These are phyloP conservation scores for Rhodeus uyekii DNA, from an alignment of 2,797 vertebrate genomes.

Conservation along the genomic window DNA sequence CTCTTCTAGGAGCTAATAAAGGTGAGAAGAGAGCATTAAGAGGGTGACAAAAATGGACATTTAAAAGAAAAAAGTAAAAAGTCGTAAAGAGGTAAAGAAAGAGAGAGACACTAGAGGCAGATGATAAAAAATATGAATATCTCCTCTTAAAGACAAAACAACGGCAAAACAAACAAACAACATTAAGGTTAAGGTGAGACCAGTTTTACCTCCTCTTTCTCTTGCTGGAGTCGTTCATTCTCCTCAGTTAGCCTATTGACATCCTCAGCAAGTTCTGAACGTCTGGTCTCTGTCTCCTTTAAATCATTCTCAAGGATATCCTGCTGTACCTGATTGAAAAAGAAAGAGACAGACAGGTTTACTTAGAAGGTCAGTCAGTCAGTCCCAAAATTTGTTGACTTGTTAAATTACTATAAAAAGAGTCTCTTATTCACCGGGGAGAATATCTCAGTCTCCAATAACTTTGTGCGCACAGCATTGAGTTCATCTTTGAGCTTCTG, in stretches of 20 bases:
- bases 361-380: not conserved
- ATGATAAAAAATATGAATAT: not conserved
- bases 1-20: slow-evolving; percentile 78
- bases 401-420: not conserved
- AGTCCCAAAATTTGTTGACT: not conserved
- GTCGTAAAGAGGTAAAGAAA: not conserved
- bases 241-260: slow-evolving; percentile 77
- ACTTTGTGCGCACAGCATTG: slow-evolving; percentile 67
- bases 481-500: slow-evolving; percentile 79
- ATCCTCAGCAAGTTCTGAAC: slow-evolving; percentile 80
- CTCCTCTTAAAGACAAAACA: not conserved
- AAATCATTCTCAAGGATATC: slow-evolving; percentile 85
- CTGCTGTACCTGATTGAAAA: slow-evolving; percentile 73
- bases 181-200: not conserved
- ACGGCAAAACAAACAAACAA: not conserved
- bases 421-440: slow-evolving; percentile 68
- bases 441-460: slow-evolving; percentile 73
- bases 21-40: not conserved
- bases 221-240: slow-evolving; percentile 68
- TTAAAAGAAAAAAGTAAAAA: not conserved
- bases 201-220: slow-evolving; percentile 75
- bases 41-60: not conserved
- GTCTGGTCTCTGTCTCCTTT: slow-evolving; percentile 79
- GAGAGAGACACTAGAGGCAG: not conserved
- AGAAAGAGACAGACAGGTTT: slow-evolving; percentile 12